Evolutionary conservation across 2,113 vertebrate species (phyloP), one percentile per base, ranked within the genome.

Genomic region (Cinclus mexicanus): DNA sequence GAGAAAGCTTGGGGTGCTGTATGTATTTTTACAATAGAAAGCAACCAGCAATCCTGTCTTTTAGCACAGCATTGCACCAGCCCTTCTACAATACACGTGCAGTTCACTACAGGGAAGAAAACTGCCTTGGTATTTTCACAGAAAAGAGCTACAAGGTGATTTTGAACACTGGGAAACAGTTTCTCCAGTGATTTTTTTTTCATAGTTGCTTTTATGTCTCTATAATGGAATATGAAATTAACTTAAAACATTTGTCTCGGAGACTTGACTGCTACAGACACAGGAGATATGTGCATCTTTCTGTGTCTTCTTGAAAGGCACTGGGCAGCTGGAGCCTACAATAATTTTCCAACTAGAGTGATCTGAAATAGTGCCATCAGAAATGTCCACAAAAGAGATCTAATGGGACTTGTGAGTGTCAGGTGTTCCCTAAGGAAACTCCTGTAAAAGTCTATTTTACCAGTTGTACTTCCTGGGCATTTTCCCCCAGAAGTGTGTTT

Each of bases 1-100:
- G 93, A 87, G 88, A 88, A 94, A 90, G 12, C 52, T 84, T 6
- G 11, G 68, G 83, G 78, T 92, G 49, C 79, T 89, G n/a, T 81
- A 3, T 35, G 44, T 83, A 44, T 37, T 89, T 94, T 88, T 81
- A 67, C 81, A 96, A 39, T 5, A 59, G 50, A 86, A 88, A 53
- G 52, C 52, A 86, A 31, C 24, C 44, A 92, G 64, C 47, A 77
- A 5, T 14, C 23, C 44, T 57, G 31, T 26, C 35, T 94, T 81
- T n/a, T 13, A 75, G 28, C 29, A 79, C 46, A 49, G 35, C 69
- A 84, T 55, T 72, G 42, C 56, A 70, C 28, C 35, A 74, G 41
- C 35, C 26, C 4, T 86, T 67, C 52, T n/a, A 1, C 28, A 71
- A 39, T 44, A 31, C 35, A 35, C 18, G 10, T 8, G 2, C 33